phyloP scores from a whole-genome alignment of 2,888 invertebrate species.

The Ormyrus rosae region DNA sequence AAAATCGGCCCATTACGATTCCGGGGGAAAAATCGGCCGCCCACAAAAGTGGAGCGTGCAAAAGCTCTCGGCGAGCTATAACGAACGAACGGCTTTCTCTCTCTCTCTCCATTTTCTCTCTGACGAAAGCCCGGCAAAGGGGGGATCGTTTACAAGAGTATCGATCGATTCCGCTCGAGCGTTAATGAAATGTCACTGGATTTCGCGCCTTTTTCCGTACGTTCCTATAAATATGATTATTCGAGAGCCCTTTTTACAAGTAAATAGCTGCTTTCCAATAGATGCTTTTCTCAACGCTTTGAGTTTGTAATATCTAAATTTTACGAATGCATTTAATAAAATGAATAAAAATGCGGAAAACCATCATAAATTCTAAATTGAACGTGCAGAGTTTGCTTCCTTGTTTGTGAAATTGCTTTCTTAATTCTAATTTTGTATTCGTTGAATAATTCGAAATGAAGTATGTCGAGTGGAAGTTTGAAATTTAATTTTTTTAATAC shows the following conservation, averaged over 20 bases:
- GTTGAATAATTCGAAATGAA: conserved; percentile 52
- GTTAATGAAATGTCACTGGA: conserved; percentile 28
- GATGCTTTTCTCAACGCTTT: too few species aligned
- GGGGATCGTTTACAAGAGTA: conserved; percentile 11
- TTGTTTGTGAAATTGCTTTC: background rate
- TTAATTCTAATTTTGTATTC: conserved; percentile 56
- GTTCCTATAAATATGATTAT: too few species aligned
- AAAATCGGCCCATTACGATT: conserved; percentile 20
- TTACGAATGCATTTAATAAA: too few species aligned
- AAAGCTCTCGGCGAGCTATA: conserved; percentile 1
- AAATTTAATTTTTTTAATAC: conserved; percentile 31
- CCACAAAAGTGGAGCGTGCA: conserved; percentile 12
- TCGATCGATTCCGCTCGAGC: conserved; percentile 11
- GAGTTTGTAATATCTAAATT: too few species aligned
- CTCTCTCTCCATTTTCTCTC: too few species aligned
- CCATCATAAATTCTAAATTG: too few species aligned
- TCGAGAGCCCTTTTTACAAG: too few species aligned
- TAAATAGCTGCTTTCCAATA: too few species aligned
- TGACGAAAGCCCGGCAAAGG: too few species aligned
- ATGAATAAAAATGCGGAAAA: too few species aligned
- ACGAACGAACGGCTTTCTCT: background rate
- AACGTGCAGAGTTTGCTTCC: too few species aligned
- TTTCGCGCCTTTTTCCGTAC: background rate
- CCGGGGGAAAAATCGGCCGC: background rate
- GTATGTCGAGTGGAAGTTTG: conserved; percentile 12